phyloP scores from a whole-genome alignment of 2,797 vertebrate species.

The Gorsachius magnificus region DNA sequence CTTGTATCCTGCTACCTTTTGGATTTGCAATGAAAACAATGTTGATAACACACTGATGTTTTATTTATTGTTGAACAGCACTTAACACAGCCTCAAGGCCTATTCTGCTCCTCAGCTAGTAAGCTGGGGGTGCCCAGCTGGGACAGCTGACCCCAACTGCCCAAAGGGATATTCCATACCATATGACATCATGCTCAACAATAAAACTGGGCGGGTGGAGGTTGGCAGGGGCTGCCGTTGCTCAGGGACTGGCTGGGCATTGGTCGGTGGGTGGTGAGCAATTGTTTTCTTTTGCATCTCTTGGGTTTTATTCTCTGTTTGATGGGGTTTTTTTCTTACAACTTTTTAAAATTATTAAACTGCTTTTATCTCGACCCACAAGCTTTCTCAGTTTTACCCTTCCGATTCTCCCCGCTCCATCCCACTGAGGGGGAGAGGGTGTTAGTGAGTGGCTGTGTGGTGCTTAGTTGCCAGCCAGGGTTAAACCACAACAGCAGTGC shows the following conservation, averaged over 20 bases:
- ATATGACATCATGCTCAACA: neutral
- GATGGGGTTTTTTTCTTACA: neutral
- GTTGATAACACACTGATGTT: neutral
- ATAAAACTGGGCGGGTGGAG: neutral
- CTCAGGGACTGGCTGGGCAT: neutral
- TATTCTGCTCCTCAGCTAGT: neutral
- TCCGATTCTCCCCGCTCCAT: neutral
- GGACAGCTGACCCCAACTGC: neutral
- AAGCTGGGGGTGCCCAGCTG: neutral
- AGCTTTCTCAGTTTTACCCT: neutral
- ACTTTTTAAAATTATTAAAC: neutral
- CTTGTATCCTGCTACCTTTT: neutral
- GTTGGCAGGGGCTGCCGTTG: neutral
- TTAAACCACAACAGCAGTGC: neutral
- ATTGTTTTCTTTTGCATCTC: neutral
- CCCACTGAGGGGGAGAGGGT: neutral
- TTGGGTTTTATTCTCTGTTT: neutral
- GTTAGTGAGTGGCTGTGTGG: neutral
- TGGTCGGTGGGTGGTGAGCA: rapidly evolving
- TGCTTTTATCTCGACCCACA: neutral
- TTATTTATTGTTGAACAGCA: neutral
- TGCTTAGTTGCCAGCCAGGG: neutral
- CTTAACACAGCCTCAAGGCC: neutral
- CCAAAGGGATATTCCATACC: neutral
- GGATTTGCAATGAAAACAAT: neutral